Base-by-base conservation (phyloP, 2,113 vertebrate genomes). In the Osmerus eperlanus region DNA sequence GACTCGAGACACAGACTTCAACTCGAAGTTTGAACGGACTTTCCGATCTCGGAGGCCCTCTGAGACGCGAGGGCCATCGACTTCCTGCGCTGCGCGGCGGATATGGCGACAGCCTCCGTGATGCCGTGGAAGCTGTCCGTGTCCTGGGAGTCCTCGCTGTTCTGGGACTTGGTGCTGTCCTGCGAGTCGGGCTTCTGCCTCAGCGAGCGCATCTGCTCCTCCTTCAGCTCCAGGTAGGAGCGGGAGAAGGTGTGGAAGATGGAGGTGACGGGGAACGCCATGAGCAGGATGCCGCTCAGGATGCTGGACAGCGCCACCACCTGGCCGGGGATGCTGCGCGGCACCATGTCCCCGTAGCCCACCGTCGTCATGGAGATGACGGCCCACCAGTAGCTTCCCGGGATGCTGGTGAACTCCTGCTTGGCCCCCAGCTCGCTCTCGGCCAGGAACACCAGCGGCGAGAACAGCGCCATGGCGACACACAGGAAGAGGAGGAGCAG, bases 291-390 rank as follows among this genome's bases (percentile, higher is more conserved):
- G 69, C 97, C 97, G 16, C 97, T 97, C 85, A 99, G 80, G 88
- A 99, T 98, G 85, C 97, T 97, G 91, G 96, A 96, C 25, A 99
- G 91, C 3, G 97, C 97, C 71, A 98, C 97, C 84, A 98, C 95
- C 86, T 98, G 97, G 32, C 97, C 97, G 0, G 97, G 96, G 76
- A 98, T 95, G 90, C 96, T 97, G 4, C 95, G 92, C 23, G 97
- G 97, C 62, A 99, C 97, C 97, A 98, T 99, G 87, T 99, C 97
- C 0, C 97, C 97, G 0, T 98, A 99, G 75, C 97, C 97, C 12
- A 99, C 97, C 0, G 97, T 99, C 1, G 97, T 99, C 97, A 98
- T 98, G 80, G 97, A 98, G 90, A 98, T 99, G 66, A 98, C 96
- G 0, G 97, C 97, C 97, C 97, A 99, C 97, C 97, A 99, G 87